phyloP scores from a whole-genome alignment of 2,797 vertebrate genomes.

The Acanthiza pusilla region DNA sequence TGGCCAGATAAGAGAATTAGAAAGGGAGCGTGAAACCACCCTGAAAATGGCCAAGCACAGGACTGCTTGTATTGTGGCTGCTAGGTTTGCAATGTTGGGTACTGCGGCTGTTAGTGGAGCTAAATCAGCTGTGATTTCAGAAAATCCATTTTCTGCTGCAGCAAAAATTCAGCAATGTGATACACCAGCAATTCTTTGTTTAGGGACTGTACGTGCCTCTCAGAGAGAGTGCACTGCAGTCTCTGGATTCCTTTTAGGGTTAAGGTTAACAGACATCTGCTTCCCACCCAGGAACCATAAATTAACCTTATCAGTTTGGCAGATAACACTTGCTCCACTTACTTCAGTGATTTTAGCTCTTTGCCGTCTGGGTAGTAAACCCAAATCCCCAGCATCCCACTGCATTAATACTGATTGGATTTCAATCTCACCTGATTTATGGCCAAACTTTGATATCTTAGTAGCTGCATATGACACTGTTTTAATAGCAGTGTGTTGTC shows the following conservation, averaged over 20 bases:
- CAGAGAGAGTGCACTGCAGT: not conserved
- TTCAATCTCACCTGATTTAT: rapidly evolving
- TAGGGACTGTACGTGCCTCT: not conserved
- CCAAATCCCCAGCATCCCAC: not conserved
- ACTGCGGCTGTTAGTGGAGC: not conserved
- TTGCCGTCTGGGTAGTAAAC: not conserved
- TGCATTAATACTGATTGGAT: not conserved
- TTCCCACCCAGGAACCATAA: not conserved
- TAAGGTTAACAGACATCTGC: not conserved
- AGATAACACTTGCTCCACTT: not conserved
- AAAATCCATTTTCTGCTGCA: not conserved
- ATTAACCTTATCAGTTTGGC: not conserved
- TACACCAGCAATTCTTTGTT: not conserved
- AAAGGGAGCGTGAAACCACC: not conserved
- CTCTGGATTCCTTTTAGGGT: not conserved
- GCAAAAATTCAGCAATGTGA: not conserved
- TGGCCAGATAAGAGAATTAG: not conserved
- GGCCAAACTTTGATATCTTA: not conserved
- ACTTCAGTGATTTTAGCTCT: not conserved
- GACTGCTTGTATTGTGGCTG: not conserved
- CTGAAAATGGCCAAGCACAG: rapidly evolving
- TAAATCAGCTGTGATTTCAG: not conserved
- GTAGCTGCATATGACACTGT: not conserved
- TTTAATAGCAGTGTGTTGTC: not conserved
- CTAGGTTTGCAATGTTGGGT: not conserved